Percentiles rank a stretch among this genome's conserved stretches.
Conservation (phyloP, 2,113 vertebrate genomes). For the Promerops cafer region DNA sequence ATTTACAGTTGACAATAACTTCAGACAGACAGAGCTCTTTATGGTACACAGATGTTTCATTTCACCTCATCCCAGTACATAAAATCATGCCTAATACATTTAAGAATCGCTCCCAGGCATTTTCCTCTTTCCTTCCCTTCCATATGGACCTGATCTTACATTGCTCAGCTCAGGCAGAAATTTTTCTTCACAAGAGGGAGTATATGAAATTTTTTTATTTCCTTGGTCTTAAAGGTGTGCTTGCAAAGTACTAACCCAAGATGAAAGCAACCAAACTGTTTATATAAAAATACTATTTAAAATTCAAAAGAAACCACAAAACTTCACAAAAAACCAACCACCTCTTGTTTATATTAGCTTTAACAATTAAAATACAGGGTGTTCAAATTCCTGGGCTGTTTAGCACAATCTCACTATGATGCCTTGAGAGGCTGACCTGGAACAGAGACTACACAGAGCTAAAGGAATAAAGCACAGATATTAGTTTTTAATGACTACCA, state of each 20-base stretch:
- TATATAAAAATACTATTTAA: neutral
- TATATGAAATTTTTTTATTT: neutral
- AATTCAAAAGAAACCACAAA: neutral
- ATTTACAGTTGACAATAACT: slow-evolving; percentile 13
- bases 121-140: neutral
- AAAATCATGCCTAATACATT: neutral
- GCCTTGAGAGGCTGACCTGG: too few species aligned
- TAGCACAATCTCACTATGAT: neutral
- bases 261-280: neutral
- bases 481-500: neutral
- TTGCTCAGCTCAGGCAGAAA: neutral
- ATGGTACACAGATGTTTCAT: slow-evolving; percentile 4
- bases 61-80: slow-evolving; percentile 21
- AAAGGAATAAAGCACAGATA: neutral
- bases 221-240: neutral
- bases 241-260: neutral
- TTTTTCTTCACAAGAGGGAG: neutral
- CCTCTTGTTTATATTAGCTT: neutral
- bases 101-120: neutral
- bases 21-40: slow-evolving; percentile 20
- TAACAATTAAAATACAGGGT: neutral
- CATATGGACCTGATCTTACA: neutral
- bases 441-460: too few species aligned
- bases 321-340: neutral
- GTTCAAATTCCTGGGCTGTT: neutral